These are phyloP conservation scores for Eubasilissa splendida DNA, from an alignment of 2,888 invertebrate species.

Conservation along the genomic window DNA sequence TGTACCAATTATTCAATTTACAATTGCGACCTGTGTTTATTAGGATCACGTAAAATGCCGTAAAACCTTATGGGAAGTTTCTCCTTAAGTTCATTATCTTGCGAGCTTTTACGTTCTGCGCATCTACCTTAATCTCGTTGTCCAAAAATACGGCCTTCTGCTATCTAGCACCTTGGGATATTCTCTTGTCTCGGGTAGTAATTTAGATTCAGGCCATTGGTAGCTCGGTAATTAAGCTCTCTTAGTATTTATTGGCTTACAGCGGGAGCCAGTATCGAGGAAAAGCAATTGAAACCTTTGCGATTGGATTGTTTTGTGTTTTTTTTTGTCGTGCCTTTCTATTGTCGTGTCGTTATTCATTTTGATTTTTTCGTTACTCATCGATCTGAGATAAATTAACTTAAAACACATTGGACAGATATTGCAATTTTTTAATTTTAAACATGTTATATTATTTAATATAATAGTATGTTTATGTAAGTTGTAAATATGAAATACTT, in stretches of 20 bases:
- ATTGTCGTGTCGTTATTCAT: neutral
- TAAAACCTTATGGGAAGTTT: slow-evolving; percentile 53
- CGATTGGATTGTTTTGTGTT: slow-evolving; percentile 39
- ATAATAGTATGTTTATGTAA: no score
- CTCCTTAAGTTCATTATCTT: slow-evolving; percentile 57
- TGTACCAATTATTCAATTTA: slow-evolving; percentile 19
- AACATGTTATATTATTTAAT: no score
- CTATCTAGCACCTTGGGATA: slow-evolving; percentile 49
- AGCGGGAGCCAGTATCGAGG: slow-evolving; percentile 46
- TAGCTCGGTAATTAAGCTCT: slow-evolving; percentile 55
- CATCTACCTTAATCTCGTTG: slow-evolving; percentile 58
- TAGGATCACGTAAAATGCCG: slow-evolving; percentile 53
- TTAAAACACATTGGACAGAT: no score
- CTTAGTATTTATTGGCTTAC: slow-evolving; percentile 58
- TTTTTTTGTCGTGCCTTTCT: slow-evolving; percentile 19
- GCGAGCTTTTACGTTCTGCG: slow-evolving; percentile 54
- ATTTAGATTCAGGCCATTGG: slow-evolving; percentile 57
- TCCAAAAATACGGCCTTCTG: slow-evolving; percentile 57
- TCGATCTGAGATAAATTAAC: no score
- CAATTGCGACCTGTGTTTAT: slow-evolving; percentile 40
- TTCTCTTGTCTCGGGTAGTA: slow-evolving; percentile 56
- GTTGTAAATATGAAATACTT: no score
- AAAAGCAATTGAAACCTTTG: slow-evolving; percentile 43
- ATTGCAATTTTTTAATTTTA: no score
- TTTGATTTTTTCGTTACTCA: neutral